Evolutionary conservation across 1,140 invertebrate species (phyloP).

Genomic region (Wasmannia auropunctata): DNA sequence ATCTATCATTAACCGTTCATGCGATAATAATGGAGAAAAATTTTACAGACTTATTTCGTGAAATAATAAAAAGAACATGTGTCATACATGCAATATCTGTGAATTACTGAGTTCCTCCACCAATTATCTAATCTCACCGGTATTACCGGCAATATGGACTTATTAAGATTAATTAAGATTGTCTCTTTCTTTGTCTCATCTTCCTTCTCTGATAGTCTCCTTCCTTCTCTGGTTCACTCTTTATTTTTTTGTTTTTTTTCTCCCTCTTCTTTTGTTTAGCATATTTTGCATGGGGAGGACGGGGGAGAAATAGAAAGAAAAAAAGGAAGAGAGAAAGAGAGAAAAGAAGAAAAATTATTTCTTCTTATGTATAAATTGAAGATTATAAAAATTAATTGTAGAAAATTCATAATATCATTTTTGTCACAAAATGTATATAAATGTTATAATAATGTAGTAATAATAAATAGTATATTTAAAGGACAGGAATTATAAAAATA

Average conservation of each 20-base stretch:
- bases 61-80: slow-evolving; percentile 34
- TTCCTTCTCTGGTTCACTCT: not conserved
- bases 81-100: slow-evolving; percentile 8
- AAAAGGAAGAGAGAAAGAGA: not conserved
- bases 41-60: not conserved
- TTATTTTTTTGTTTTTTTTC: not conserved
- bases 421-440: not conserved
- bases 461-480: not conserved
- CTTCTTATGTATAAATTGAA: not conserved
- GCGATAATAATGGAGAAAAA: not conserved
- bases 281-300: no score
- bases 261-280: not conserved
- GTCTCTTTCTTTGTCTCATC: not conserved
- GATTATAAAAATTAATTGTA: not conserved
- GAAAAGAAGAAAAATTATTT: not conserved
- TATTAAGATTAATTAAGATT: slow-evolving; percentile 47
- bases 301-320: not conserved
- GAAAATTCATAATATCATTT: not conserved
- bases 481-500: not conserved
- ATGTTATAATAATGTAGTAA: not conserved
- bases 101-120: slow-evolving; percentile 19
- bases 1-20: slow-evolving; percentile 4
- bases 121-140: slow-evolving; percentile 42
- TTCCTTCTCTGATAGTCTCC: not conserved
- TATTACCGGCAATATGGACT: slow-evolving; percentile 36